These are phyloP conservation scores for Siphamia tubifer DNA, from an alignment of 2,113 vertebrate genomes.

Conservation along the genomic window DNA sequence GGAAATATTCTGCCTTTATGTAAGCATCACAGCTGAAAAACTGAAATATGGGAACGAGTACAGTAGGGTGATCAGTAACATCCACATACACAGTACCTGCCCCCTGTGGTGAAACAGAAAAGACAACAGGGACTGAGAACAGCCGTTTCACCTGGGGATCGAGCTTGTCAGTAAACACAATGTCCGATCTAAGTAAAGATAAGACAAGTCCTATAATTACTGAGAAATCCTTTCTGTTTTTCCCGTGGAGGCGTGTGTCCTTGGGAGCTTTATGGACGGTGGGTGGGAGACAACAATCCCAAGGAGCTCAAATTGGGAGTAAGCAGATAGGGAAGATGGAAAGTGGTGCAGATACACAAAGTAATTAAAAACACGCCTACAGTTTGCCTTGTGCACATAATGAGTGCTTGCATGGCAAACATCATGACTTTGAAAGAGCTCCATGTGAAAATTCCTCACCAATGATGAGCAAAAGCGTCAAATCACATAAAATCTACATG, in stretches of 20 bases:
- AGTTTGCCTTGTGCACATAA: slow-evolving; percentile 2
- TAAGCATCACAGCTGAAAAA: not conserved
- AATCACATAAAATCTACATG: slow-evolving; percentile 41
- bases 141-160: slow-evolving; percentile 1
- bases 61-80: not conserved
- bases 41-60: not conserved
- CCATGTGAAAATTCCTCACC: not conserved
- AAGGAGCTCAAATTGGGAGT: not conserved
- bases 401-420: slow-evolving; percentile 10
- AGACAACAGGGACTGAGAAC: not conserved
- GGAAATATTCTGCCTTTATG: not conserved
- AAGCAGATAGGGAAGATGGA: slow-evolving; percentile 1
- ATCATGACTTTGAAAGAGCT: slow-evolving; percentile 25
- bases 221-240: slow-evolving; percentile 17
- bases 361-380: slow-evolving; percentile 61
- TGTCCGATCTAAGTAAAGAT: slow-evolving; percentile 1
- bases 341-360: slow-evolving; percentile 10
- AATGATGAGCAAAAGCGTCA: not conserved
- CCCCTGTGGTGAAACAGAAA: slow-evolving; percentile 6
- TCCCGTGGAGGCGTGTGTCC: slow-evolving; percentile 22
- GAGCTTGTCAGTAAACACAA: slow-evolving; percentile 9
- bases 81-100: slow-evolving; percentile 1
- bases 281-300: slow-evolving; percentile 29
- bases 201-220: slow-evolving; percentile 48
- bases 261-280: slow-evolving; percentile 32